Base-by-base conservation (phyloP, 2,888 invertebrate species). In the Hypomecis punctinalis region DNA sequence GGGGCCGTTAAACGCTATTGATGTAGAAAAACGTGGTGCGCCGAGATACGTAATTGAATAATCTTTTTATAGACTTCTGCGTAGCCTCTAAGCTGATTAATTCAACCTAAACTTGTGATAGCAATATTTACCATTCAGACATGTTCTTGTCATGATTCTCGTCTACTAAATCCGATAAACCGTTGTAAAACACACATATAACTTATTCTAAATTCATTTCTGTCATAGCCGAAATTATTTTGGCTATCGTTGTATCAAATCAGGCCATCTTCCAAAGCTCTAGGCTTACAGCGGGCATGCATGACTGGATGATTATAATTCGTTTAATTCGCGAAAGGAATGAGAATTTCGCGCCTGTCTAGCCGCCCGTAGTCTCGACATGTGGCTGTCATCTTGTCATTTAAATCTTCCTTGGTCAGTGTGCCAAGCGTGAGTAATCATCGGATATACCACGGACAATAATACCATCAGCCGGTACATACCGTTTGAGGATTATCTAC, bases 401-500 rank as follows among this genome's bases (percentile, higher is more conserved):
- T 71, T 78, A 73, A 74, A 76, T 77, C 70, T 76, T 75, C 78
- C 78, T 71, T 83, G 86, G 86, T 86, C 83, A 88, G 86, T 86
- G 74, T 85, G 88, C 80, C 84, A 80, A 76, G 78, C 84, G 82
- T 84, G 82, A 82, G 84, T 78, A 80, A 81, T 83, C 81, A 78
- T 75, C 75, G 70, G 73, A 74, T 76, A 77, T 75, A 76, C 70
- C 76, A 76, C 74, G 70, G 68, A 73, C 74, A 78, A 76, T 78
- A 76, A 78, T 47, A 13, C 56, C 37, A 56, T 56, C 40, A 56
- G 55, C 33, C 45, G 43, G 47, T n/a, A 74, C 76, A 70, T 69
- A 76, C 81, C 65, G 65, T 78, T 79, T 46, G 52, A 63, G 67
- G 66, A 69, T 70, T 70, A 67, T 56, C 54, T 58, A 65, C 66